phyloP scores from a whole-genome alignment of 2,888 invertebrate genomes.

The Corythucha ciliata region DNA sequence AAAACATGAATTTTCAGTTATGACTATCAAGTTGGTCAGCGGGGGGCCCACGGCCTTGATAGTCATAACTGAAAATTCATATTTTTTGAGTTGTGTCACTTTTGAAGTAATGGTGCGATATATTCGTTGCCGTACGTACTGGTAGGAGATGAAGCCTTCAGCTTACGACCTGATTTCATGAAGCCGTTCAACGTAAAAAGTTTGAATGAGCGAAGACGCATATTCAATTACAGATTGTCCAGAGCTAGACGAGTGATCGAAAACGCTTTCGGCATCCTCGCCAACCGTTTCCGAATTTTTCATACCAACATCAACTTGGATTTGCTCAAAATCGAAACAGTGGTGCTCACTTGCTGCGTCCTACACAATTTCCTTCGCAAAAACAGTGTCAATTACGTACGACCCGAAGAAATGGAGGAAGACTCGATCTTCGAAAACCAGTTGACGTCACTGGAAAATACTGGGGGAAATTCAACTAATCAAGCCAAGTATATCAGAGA shows the following conservation, averaged over 20 bases:
- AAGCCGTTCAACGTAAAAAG: conserved; percentile 20
- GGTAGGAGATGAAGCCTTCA: conserved; percentile 21
- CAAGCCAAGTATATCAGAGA: conserved; percentile 23
- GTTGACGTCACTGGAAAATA: conserved; percentile 7
- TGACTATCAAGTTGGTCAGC: too few relatives aligned
- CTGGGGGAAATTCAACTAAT: conserved; percentile 7
- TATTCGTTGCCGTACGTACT: conserved; percentile 13
- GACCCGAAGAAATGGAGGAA: conserved; percentile 9
- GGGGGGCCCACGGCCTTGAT: too few relatives aligned
- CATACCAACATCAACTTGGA: conserved; percentile 18
- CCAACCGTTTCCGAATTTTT: conserved; percentile 10
- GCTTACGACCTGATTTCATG: conserved; percentile 20
- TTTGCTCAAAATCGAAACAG: conserved; percentile 17
- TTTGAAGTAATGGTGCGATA: conserved; percentile 8
- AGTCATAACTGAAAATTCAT: too few relatives aligned
- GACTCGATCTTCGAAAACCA: conserved; percentile 9
- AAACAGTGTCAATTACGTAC: conserved; percentile 7
- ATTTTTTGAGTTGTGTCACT: too few relatives aligned
- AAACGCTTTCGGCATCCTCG: conserved; percentile 20
- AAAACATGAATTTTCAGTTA: too few relatives aligned
- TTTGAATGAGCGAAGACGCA: conserved; percentile 11
- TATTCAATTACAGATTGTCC: conserved; percentile 21
- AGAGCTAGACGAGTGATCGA: conserved; percentile 22
- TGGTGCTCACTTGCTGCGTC: conserved; percentile 20
- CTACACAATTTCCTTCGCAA: conserved; percentile 23